Conservation (phyloP, 2,888 invertebrate genomes). For the Hyles lineata region DNA sequence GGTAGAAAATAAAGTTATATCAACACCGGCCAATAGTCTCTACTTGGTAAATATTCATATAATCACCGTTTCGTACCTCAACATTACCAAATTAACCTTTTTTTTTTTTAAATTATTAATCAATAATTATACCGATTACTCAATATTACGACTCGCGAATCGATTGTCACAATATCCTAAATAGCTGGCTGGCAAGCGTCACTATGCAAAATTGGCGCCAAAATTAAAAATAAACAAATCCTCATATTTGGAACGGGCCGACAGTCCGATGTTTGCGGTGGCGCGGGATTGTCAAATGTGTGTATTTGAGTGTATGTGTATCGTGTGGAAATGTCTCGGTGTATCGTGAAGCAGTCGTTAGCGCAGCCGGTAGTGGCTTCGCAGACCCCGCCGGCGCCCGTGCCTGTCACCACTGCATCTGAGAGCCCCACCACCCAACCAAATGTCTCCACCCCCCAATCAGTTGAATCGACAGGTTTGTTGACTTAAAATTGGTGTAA, state of each 20-base stretch:
- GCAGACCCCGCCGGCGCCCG: conserved; percentile 35
- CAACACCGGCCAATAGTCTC: no score
- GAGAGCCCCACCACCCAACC: conserved; percentile 44
- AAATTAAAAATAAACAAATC: conserved; percentile 84
- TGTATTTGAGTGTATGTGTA: conserved; percentile 34
- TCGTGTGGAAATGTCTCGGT: conserved; percentile 71
- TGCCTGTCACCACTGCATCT: conserved; percentile 52
- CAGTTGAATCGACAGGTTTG: conserved; percentile 61
- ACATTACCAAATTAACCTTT: neutral
- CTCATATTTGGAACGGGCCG: conserved; percentile 79
- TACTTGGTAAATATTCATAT: no score
- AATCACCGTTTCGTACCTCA: neutral
- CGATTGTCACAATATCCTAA: conserved; percentile 51
- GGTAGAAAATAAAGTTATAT: neutral
- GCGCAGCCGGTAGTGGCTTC: conserved; percentile 60
- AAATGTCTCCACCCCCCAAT: conserved; percentile 43
- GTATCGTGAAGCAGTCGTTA: conserved; percentile 79
- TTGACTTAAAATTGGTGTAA: conserved; percentile 16
- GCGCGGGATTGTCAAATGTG: conserved; percentile 64
- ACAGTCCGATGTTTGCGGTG: conserved; percentile 80
- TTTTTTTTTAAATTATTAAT: neutral
- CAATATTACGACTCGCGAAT: neutral
- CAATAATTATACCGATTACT: neutral
- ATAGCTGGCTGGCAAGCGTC: conserved; percentile 66
- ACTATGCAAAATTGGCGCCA: conserved; percentile 76